phyloP scores from a whole-genome alignment of 23 tunicate genomes.

The Ascidia mentula region DNA sequence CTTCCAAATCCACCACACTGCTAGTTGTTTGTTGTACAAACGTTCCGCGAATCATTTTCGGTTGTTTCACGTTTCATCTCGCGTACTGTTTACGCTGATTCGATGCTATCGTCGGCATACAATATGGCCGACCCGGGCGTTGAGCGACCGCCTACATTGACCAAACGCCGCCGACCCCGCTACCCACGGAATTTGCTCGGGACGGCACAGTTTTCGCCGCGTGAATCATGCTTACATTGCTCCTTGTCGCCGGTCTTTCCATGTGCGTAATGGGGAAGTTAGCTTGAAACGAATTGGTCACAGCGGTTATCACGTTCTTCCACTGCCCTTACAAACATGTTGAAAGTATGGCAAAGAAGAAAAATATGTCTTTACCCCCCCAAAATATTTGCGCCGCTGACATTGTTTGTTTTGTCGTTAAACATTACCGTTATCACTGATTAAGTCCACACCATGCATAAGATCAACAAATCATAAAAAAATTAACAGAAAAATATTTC shows the following conservation, averaged over 20 bases:
- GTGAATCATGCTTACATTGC: conserved; percentile 4
- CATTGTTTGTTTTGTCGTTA: too few species aligned
- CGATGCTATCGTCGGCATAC: background rate
- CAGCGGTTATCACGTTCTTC: conserved; percentile 1
- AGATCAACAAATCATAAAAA: too few species aligned
- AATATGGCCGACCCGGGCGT: background rate
- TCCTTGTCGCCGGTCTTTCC: background rate
- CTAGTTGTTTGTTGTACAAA: conserved; percentile 8
- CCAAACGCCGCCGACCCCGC: conserved; percentile 1
- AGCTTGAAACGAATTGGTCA: conserved; percentile 7
- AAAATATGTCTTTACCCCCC: too few species aligned
- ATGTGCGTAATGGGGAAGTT: background rate
- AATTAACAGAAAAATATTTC: too few species aligned
- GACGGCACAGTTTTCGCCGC: background rate
- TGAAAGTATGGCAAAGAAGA: too few species aligned
- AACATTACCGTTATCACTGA: too few species aligned
- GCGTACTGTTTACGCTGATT: background rate
- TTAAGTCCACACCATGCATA: too few species aligned
- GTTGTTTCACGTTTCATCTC: background rate
- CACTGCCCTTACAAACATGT: too few species aligned
- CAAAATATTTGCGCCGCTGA: too few species aligned
- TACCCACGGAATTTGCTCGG: background rate
- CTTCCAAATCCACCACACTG: background rate
- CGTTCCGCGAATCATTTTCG: background rate
- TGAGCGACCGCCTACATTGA: conserved; percentile 2